Base-by-base conservation (phyloP, 2,113 vertebrate species). In the Pelecanoides urinatrix region DNA sequence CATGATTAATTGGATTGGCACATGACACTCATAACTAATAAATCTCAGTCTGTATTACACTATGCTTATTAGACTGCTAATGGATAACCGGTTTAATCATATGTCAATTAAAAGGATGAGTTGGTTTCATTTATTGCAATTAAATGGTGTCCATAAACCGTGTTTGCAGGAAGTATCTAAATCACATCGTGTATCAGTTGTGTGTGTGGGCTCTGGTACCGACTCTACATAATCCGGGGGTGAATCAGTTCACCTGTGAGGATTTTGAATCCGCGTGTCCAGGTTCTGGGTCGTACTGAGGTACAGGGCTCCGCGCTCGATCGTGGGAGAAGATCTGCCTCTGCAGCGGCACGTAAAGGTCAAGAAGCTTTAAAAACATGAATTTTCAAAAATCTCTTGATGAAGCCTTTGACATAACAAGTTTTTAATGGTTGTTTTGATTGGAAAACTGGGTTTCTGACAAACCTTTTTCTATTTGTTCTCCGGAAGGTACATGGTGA, bases 161-260 rank as follows among this genome's bases (percentile, higher is more conserved):
- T 92, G 92, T 95, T 95, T 97, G 96, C 92, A 94, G 97, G 94
- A 97, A 97, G 94, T 87, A 89, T 87, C 83, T 87, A 71, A 89
- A 81, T 92, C 29, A 12, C 63, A 55, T 77, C 1, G 1, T 61
- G 66, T 87, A 89, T 96, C 94, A 53, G 70, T 59, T 94, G 71
- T 68, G 50, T 68, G 70, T 84, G 92, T 91, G 90, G 92, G 95
- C 56, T 79, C 75, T 91, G 58, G n/a, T 86, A 45, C 77, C 8
- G 8, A 17, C 62, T 78, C 56, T 29, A 10, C 53, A 1, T 88
- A 87, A 85, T 90, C 92, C 3, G 7, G 32, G 36, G 36, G 66
- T 96, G 96, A 96, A 87, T 96, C 94, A 94, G 87, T 71, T 91
- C 3, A 4, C 1, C 30, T 16, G 56, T 8, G 91, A 67, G 94